A percentile compares a stretch with the other conserved stretches of the same genome.
Conservation (phyloP, 2,113 vertebrate species). For the Chamaea fasciata region DNA sequence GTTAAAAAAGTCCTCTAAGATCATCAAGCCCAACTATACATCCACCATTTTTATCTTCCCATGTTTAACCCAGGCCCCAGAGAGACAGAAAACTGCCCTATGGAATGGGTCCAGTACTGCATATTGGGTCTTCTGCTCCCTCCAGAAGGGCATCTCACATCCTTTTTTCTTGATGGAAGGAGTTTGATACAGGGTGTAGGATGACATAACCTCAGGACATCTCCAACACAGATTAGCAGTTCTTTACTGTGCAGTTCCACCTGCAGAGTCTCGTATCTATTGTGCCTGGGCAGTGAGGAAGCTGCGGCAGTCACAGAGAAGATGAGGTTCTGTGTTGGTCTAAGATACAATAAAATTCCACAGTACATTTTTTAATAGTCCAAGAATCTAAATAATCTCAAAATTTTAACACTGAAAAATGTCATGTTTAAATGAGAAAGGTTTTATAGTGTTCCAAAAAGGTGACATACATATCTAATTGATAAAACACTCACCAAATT, state of each 20-base stretch:
- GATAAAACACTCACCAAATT: not conserved
- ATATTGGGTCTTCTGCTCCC: not conserved
- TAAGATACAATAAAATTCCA: not conserved
- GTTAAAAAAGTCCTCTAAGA: not conserved
- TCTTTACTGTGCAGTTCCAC: not conserved
- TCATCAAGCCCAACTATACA: not conserved
- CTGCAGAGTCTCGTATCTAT: not conserved
- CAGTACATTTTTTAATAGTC: not conserved
- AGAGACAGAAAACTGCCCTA: not conserved
- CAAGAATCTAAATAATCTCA: not conserved
- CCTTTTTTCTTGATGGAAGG: not conserved
- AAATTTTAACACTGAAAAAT: not conserved
- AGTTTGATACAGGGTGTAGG: not conserved
- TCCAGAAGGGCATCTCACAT: not conserved
- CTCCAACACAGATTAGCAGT: not conserved
- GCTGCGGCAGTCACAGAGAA: not conserved
- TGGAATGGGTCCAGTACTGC: too few species aligned
- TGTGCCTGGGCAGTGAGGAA: not conserved
- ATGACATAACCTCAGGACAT: not conserved
- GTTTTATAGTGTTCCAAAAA: not conserved
- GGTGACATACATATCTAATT: not conserved
- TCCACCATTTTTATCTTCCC: not conserved
- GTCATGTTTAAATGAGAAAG: not conserved
- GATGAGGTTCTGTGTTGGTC: fast-evolving
- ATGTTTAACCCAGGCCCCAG: not conserved